Percentiles rank a stretch among this genome's conserved stretches.
Conservation (phyloP, 1,140 invertebrate genomes). For the Zaprionus tsacasi region DNA sequence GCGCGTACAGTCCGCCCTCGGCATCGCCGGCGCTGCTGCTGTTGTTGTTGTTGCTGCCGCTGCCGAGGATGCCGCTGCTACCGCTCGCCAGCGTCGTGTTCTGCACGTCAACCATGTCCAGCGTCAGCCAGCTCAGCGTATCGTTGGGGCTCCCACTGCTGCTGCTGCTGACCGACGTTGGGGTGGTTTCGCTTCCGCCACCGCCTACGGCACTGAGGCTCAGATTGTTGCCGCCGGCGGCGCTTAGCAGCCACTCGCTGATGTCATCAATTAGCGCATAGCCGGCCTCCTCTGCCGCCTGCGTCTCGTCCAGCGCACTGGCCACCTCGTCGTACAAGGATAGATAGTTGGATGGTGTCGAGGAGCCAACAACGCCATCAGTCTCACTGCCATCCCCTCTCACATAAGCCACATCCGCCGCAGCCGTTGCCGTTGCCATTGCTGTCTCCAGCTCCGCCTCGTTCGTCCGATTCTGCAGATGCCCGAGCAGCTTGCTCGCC, state of each 20-base stretch:
- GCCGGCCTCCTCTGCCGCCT: slow-evolving; percentile 63
- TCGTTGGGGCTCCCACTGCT: slow-evolving; percentile 43
- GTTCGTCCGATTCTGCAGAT: slow-evolving; percentile 37
- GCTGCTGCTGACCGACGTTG: slow-evolving; percentile 18
- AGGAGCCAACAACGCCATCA: slow-evolving; percentile 30
- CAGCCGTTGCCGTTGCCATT: not conserved
- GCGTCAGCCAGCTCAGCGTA: slow-evolving; percentile 61
- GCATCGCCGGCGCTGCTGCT: slow-evolving; percentile 21
- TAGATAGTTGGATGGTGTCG: slow-evolving; percentile 55
- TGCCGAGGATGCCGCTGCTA: slow-evolving; percentile 3
- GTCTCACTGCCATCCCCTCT: slow-evolving; percentile 7
- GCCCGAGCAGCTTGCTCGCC: slow-evolving; percentile 42
- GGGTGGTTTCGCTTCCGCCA: not conserved
- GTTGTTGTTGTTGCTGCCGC: slow-evolving; percentile 10
- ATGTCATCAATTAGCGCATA: slow-evolving; percentile 74
- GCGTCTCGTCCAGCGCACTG: slow-evolving; percentile 40
- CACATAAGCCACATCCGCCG: not conserved
- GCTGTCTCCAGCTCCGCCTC: not conserved
- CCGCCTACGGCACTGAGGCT: slow-evolving; percentile 14
- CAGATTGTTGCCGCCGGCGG: slow-evolving; percentile 33
- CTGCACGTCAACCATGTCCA: slow-evolving; percentile 52
- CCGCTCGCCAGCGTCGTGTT: slow-evolving; percentile 49
- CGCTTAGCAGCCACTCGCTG: slow-evolving; percentile 68
- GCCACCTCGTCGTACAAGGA: slow-evolving; percentile 65
- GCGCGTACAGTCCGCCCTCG: slow-evolving; percentile 42